phyloP scores from a whole-genome alignment of 1,140 invertebrate genomes.

The Nixonia krombeini region DNA sequence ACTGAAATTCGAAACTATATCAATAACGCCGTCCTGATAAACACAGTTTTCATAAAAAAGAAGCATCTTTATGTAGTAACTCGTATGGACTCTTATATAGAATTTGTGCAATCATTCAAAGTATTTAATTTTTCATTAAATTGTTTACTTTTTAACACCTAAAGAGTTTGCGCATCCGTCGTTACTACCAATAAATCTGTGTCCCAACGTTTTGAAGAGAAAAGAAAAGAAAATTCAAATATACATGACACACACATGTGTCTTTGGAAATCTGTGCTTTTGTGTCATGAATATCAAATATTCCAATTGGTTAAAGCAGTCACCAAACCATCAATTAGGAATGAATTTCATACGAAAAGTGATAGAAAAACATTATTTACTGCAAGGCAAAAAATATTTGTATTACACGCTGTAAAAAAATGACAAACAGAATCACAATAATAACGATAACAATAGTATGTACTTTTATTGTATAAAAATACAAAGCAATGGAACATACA shows the following conservation, averaged over 20 bases:
- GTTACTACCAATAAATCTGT: constrained; percentile 34
- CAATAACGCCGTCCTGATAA: constrained; percentile 64
- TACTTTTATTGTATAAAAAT: no score
- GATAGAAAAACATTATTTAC: not conserved
- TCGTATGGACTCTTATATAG: constrained; percentile 43
- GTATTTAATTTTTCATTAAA: constrained; percentile 15
- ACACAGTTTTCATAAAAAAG: no score
- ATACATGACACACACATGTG: not conserved
- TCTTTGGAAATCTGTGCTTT: constrained; percentile 8
- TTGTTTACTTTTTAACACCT: constrained; percentile 22
- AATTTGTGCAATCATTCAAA: constrained; percentile 52
- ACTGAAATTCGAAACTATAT: constrained; percentile 60
- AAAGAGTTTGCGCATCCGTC: constrained; percentile 25
- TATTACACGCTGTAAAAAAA: no score
- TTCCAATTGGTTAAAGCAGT: constrained; percentile 34
- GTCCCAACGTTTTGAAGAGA: constrained; percentile 21
- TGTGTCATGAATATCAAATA: constrained; percentile 8
- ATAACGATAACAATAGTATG: no score
- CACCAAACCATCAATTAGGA: constrained; percentile 52
- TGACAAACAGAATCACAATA: no score
- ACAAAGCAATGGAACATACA: no score
- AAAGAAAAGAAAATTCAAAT: constrained; percentile 7
- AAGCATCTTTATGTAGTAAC: constrained; percentile 56
- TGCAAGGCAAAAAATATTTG: not conserved
- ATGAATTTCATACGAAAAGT: not conserved